Conservation (phyloP, 1,140 invertebrate genomes). For the Cataglyphis hispanica region DNA sequence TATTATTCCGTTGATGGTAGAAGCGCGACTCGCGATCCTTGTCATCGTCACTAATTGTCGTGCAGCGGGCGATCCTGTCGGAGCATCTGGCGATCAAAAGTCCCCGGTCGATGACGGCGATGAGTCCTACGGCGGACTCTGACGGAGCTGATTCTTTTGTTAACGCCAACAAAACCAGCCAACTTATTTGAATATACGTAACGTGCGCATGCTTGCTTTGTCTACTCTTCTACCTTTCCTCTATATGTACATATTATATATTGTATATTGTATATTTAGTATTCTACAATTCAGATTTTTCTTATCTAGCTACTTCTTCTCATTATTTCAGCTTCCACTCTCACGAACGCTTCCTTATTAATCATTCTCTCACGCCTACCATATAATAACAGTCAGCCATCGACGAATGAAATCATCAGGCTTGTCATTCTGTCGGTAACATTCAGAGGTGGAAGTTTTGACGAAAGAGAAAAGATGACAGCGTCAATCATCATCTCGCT, state of each 20-base stretch:
- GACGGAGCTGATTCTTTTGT: constrained; percentile 61
- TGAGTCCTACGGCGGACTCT: constrained; percentile 43
- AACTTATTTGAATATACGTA: constrained; percentile 60
- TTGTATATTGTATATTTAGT: neutral
- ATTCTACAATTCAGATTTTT: neutral
- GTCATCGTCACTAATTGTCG: constrained; percentile 64
- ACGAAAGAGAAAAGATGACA: neutral
- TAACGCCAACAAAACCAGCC: constrained; percentile 44
- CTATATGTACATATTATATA: constrained; percentile 29
- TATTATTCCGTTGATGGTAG: constrained; percentile 52
- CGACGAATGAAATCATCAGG: neutral
- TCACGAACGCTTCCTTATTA: constrained; percentile 6
- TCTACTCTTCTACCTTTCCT: constrained; percentile 11
- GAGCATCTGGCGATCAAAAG: constrained; percentile 39
- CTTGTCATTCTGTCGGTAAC: constrained; percentile 16
- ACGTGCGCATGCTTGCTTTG: constrained; percentile 22
- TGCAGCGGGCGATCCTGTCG: constrained; percentile 49
- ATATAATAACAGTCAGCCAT: neutral
- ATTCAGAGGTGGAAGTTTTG: neutral
- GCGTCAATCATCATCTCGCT: constrained; percentile 14
- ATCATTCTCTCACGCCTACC: constrained; percentile 7
- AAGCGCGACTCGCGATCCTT: constrained; percentile 60
- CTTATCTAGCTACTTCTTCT: neutral
- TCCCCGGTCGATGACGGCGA: constrained; percentile 44
- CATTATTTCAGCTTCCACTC: constrained; percentile 7